Base-by-base conservation (phyloP, 2,113 vertebrate species). In the Thalassoma bifasciatum region DNA sequence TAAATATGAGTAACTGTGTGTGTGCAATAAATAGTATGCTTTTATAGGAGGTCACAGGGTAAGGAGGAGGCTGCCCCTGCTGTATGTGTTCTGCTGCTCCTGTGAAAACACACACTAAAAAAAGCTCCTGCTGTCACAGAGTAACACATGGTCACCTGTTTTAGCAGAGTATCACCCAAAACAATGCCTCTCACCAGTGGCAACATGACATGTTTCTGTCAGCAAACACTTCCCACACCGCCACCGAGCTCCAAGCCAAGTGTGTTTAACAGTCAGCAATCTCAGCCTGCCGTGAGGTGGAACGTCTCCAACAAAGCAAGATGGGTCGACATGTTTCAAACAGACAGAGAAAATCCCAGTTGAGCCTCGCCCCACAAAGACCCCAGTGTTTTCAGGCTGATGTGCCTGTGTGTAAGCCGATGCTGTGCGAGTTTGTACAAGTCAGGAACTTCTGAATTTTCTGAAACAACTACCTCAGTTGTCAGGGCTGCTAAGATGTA, bases 361-460 rank as follows among this genome's bases (percentile, higher is more conserved):
- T 85, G 61, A 84, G 74, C 86, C 78, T 82, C 56, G 24, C 74
- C 83, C 82, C 87, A 91, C 86, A 89, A 87, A 90, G 89, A 84
- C 85, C 85, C 75, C 78, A 86, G 77, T 91, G 86, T 49, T n/a
- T 91, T 89, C 80, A 50, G 75, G 74, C 76, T 52, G 37, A 69
- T 52, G 75, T 22, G 75, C 46, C 79, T 72, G 69, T 66, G 72
- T 72, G 57, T 85, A 57, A 38, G 58, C 74, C 62, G 59, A 83
- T 77, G 77, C 83, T 10, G 36, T 40, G 75, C 93, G 86, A 86
- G 92, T 94, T 93, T 83, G 75, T 85, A 92, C 92, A 93, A 88
- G 93, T 87, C 8, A 16, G 37, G 58, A 72, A 82, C 72, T 77
- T 75, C 59, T 80, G 77, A 83, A 49, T 88, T 81, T 80, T 86